Evolutionary conservation across 2,888 invertebrate genomes (phyloP).

Genomic region (Hedya salicella): DNA sequence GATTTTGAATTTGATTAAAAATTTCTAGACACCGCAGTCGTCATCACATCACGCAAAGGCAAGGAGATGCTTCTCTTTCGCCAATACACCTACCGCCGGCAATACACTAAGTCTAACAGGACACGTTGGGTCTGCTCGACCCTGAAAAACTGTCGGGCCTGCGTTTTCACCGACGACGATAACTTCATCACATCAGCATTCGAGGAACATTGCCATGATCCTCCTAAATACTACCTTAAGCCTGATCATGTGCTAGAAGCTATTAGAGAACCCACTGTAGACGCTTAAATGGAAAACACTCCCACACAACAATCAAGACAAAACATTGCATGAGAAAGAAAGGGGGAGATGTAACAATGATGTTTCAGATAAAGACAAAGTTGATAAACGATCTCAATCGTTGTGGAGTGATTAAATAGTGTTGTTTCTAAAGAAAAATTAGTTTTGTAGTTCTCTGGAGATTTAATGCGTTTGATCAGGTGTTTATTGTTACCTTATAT

Average conservation of each 20-base stretch:
- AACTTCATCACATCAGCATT: slow-evolving; percentile 65
- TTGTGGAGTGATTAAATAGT: no score
- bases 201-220: slow-evolving; percentile 70
- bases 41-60: slow-evolving; percentile 76
- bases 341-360: no score
- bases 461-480: no score
- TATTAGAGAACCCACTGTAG: slow-evolving; percentile 62
- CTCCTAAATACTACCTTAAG: slow-evolving; percentile 76
- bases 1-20: no score
- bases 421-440: no score
- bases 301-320: no score
- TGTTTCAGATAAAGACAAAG: no score
- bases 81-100: slow-evolving; percentile 73
- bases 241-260: slow-evolving; percentile 69
- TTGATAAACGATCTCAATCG: no score
- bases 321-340: no score
- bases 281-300: slow-evolving; percentile 49
- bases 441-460: no score
- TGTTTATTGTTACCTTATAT: no score
- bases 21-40: slow-evolving; percentile 65
- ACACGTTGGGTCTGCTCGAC: slow-evolving; percentile 78
- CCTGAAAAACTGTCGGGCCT: slow-evolving; percentile 71
- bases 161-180: slow-evolving; percentile 67
- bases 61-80: slow-evolving; percentile 75
- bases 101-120: slow-evolving; percentile 61